Base-by-base conservation (phyloP, 2,113 vertebrate genomes). In the rat (Rattus norvegicus) region DNA sequence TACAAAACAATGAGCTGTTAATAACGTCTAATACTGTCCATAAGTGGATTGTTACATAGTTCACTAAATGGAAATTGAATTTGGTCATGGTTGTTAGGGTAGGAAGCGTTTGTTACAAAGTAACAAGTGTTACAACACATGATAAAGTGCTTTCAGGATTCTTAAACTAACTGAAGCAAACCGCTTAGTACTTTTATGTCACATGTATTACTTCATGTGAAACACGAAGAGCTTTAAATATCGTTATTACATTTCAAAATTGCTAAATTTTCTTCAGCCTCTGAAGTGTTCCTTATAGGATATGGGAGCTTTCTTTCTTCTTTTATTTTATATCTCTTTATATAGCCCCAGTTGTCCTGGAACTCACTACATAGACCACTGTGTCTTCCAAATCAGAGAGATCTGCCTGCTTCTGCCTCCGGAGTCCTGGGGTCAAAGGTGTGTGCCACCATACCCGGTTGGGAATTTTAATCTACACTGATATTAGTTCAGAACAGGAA, bases 401-500 rank as follows among this genome's bases (percentile, higher is more conserved):
- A 63, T 61, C 81, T 43, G 13, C 13, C 11, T 80, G 30, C 77
- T 49, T 54, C 19, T 81, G 33, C 79, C 20, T 81, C 33, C 20
- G 13, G 19, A 22, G 79, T 59, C 10, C 79, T 81, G 79, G 20
- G 75, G 49, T 49, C 28, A 77, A 73, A 77, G 75, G 22, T 7
- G 10, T 81, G 20, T 54, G 54, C 54, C 52, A 56, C 52, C 36
- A 39, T 61, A 84, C 22, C 54, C 22, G 20, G 24, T n/a, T 24
- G 33, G 52, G 33, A 56, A 36, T 63, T 85, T 63, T 63, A 43
- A 75, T 80, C 39, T 49, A 20, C 70, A 17, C 65, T 97, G 92
- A 94, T 97, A 19, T 59, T 97, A 94, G 92, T 97, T 90, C 92
- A 96, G 94, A 94, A 81, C 96, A 95, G 91, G 97, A 93, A 97